These are phyloP conservation scores for Rhinella marina DNA, from an alignment of 2,797 vertebrate genomes.

Conservation along the genomic window DNA sequence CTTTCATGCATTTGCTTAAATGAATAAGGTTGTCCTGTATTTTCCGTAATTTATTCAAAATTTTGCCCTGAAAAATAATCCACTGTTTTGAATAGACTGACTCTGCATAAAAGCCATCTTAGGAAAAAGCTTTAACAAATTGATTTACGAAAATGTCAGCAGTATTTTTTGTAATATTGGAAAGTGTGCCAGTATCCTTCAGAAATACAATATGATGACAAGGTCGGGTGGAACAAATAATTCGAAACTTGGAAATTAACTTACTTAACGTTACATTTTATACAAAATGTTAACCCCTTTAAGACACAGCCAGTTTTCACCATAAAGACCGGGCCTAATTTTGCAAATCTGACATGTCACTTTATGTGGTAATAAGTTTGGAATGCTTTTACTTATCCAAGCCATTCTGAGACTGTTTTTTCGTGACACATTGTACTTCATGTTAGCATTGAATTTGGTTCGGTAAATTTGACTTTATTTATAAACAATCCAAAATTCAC, in stretches of 20 bases:
- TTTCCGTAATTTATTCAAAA: slow-evolving; percentile 37
- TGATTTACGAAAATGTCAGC: slow-evolving; percentile 45
- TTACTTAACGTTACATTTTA: slow-evolving; percentile 10
- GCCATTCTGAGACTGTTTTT: no score
- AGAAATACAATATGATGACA: slow-evolving; percentile 38
- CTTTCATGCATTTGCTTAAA: slow-evolving; percentile 27
- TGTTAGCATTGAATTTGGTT: no score
- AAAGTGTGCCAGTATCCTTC: slow-evolving; percentile 39
- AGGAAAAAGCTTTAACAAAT: slow-evolving; percentile 46
- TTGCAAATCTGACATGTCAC: no score
- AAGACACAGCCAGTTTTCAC: background rate
- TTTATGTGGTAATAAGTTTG: no score
- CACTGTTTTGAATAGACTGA: slow-evolving; percentile 17
- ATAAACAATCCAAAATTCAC: no score
- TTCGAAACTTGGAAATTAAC: slow-evolving; percentile 4
- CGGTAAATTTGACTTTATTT: no score
- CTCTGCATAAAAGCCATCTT: slow-evolving; percentile 25
- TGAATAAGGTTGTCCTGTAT: slow-evolving; percentile 1
- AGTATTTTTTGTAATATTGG: slow-evolving; percentile 44
- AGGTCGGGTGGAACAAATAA: slow-evolving; percentile 14
- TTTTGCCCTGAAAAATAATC: slow-evolving; percentile 34
- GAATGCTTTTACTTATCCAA: no score
- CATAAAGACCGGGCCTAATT: no score
- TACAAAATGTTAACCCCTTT: background rate
- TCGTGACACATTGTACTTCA: no score